phyloP scores from a whole-genome alignment of 2,113 vertebrate genomes.

The Seriola rivoliana region DNA sequence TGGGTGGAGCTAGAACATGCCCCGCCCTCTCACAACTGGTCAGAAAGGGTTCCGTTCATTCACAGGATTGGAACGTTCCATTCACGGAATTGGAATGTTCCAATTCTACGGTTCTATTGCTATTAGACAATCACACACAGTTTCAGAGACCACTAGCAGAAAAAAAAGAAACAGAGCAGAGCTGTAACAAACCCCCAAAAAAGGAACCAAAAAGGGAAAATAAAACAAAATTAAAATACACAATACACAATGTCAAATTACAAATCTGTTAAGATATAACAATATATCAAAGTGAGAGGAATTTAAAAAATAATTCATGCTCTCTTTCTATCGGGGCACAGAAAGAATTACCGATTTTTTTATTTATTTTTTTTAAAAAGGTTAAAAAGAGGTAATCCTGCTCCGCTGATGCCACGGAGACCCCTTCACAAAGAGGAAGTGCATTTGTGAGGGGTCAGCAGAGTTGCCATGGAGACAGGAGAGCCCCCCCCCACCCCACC shows the following conservation, averaged over 20 bases:
- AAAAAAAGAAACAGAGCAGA: constrained; percentile 65
- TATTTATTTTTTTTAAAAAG: constrained; percentile 68
- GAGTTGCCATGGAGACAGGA: constrained; percentile 67
- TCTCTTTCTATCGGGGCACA: constrained; percentile 79
- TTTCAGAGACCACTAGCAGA: constrained; percentile 84
- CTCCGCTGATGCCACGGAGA: constrained; percentile 65
- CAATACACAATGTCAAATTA: constrained; percentile 86
- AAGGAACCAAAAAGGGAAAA: constrained; percentile 37
- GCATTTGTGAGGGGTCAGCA: constrained; percentile 68
- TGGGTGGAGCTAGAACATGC: constrained; percentile 78
- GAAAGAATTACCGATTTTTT: constrained; percentile 72
- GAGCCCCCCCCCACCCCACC: constrained; percentile 22
- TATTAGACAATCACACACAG: constrained; percentile 89
- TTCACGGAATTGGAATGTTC: constrained; percentile 36
- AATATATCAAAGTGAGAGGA: constrained; percentile 86
- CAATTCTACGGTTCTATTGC: constrained; percentile 87
- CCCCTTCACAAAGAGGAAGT: constrained; percentile 74
- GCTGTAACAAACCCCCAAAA: constrained; percentile 78
- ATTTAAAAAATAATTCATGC: constrained; percentile 83
- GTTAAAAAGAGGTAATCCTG: constrained; percentile 84
- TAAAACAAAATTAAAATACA: constrained; percentile 79
- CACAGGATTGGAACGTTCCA: constrained; percentile 54
- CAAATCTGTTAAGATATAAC: constrained; percentile 82
- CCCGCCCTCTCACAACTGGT: constrained; percentile 78
- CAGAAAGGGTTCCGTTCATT: constrained; percentile 85